Base-by-base conservation (phyloP, 2,888 invertebrate species). In the Macrosiphum euphorbiae region DNA sequence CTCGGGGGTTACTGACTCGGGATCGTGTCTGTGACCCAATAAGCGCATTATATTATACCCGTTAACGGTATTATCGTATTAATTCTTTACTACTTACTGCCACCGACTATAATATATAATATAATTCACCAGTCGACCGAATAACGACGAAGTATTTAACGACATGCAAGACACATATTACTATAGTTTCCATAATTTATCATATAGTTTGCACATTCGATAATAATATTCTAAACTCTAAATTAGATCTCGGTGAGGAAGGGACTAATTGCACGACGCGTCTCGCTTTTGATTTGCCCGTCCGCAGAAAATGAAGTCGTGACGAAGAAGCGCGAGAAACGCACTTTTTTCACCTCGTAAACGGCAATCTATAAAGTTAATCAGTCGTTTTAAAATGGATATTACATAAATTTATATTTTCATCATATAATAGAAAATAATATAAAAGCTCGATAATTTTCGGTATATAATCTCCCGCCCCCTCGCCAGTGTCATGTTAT, bases 31-130 rank as follows among this genome's bases (percentile, higher is more conserved):
- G 50, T 50, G n/a, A 35, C 20, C n/a, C n/a, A n/a, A 52, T 52
- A 52, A 87, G 28, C 87, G 2, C 87, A 87, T 50, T 7, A 44
- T 44, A 11, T 86, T 28, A 52, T 52, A 16, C n/a, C 28, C n/a
- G 47, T 26, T 87, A 87, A 87, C 16, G 86, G 86, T 67, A n/a
- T 67, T n/a, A n/a, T n/a, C 28, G n/a, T n/a, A 67, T 87, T 87
- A n/a, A 87, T 20, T 47, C 44, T 28, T 47, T 47, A 47, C 47
- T 47, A 47, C 47, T 86, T 50, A n/a, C n/a, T n/a, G n/a, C 28
- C 16, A n/a, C 28, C 11, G 24, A 44, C 13, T 50, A n/a, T 47
- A 47, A n/a, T n/a, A n/a, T 16, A 47, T 47, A 47, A 47, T 7
- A 44, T 47, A 11, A 50, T 86, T 86, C n/a, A 28, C 47, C 47